phyloP scores from a whole-genome alignment of 30 jellyfish, hydroid and myxozoan species.

The Clytia hemisphaerica region DNA sequence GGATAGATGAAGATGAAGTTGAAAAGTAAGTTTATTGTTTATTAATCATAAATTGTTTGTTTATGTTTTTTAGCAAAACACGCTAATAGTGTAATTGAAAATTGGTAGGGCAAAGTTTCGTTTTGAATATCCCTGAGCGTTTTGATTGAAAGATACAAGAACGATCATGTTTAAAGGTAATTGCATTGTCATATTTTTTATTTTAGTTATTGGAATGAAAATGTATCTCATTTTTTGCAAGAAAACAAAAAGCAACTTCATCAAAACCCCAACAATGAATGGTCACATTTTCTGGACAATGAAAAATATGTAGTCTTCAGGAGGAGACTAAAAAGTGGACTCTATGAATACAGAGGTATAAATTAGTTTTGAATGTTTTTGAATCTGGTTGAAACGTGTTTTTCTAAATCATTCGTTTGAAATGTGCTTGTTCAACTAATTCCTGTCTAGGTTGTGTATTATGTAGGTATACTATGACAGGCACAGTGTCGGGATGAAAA shows the following conservation, averaged over 20 bases:
- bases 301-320: slow-evolving; percentile 53
- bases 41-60: no score
- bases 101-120: no score
- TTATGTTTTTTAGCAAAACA: no score
- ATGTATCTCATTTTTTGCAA: slow-evolving; percentile 7
- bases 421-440: not conserved
- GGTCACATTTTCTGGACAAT: slow-evolving; percentile 52
- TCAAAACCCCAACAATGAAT: slow-evolving; percentile 14
- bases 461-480: no score
- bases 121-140: no score
- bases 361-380: not conserved
- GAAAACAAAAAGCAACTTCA: not conserved
- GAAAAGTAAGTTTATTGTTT: slow-evolving; percentile 18
- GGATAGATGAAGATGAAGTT: slow-evolving; percentile 7
- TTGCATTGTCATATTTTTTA: no score
- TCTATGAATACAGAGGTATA: slow-evolving; percentile 63
- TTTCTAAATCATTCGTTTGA: not conserved
- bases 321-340: slow-evolving; percentile 35
- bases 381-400: not conserved
- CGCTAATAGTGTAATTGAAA: no score
- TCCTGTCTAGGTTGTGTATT: no score
- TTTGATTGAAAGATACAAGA: no score
- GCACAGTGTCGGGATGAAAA: no score
- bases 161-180: no score
- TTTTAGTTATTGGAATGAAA: slow-evolving; percentile 20